A percentile compares a stretch with the other conserved stretches of the same genome.
Conservation (phyloP, 2,797 vertebrate species). For the Monodelphis domestica region DNA sequence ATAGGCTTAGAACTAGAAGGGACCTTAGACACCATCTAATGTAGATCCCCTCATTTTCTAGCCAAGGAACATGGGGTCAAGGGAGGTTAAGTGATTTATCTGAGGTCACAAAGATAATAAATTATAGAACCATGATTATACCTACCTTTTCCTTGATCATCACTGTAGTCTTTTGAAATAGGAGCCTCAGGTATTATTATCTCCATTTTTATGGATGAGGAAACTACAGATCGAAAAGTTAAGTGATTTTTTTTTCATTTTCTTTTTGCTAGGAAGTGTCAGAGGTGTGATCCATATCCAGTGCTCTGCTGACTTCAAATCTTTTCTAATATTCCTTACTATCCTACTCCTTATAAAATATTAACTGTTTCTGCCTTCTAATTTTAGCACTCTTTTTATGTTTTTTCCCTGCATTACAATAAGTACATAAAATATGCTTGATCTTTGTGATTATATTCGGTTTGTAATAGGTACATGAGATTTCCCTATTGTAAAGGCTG, state of each 20-base stretch:
- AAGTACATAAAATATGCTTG: not conserved
- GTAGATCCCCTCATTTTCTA: too few species aligned
- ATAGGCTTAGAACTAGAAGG: too few species aligned
- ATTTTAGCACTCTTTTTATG: not conserved
- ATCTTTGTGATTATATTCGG: not conserved
- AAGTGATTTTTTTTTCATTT: not conserved
- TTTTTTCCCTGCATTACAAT: not conserved
- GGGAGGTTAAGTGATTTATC: too few species aligned
- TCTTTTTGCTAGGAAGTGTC: not conserved
- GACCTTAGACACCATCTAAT: too few species aligned
- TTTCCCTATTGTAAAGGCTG: not conserved
- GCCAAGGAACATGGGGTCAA: too few species aligned
- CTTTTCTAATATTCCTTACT: not conserved
- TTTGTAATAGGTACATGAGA: not conserved
- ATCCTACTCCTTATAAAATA: not conserved
- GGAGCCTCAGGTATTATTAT: too few species aligned
- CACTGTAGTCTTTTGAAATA: too few species aligned
- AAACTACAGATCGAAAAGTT: not conserved
- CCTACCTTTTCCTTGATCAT: too few species aligned
- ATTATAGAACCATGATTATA: too few species aligned
- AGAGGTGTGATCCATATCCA: not conserved
- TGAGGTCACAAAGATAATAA: too few species aligned
- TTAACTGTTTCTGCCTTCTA: not conserved
- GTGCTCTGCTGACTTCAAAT: not conserved
- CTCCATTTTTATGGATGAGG: too few species aligned